Percentiles rank a stretch among this genome's conserved stretches.
Conservation (phyloP, 1,140 invertebrate species). For the Drosophila nigromelanica region DNA sequence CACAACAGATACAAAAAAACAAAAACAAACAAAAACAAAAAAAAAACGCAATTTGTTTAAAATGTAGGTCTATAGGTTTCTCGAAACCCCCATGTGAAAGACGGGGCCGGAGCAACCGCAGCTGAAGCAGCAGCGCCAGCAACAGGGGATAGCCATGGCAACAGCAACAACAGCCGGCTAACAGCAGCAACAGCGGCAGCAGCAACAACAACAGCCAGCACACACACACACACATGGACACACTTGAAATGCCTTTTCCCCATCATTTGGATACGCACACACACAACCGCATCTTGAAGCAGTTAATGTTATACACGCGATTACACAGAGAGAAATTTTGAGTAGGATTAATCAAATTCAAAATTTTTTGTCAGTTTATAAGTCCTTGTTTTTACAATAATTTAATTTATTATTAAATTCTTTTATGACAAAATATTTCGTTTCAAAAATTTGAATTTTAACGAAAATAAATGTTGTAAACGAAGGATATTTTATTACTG, state of each 20-base stretch:
- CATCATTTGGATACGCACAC: slow-evolving; percentile 58
- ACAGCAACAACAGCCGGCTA: slow-evolving; percentile 54
- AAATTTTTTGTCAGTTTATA: no score
- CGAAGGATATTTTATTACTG: no score
- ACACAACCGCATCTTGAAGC: slow-evolving; percentile 44
- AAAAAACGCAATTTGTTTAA: slow-evolving; percentile 80
- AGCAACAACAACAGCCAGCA: not conserved
- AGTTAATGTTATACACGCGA: slow-evolving; percentile 61
- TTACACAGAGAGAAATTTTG: slow-evolving; percentile 49
- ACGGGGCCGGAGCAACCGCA: slow-evolving; percentile 50
- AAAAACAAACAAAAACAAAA: slow-evolving; percentile 16
- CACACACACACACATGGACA: slow-evolving; percentile 8
- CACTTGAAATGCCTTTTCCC: slow-evolving; percentile 39
- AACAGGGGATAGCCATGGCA: slow-evolving; percentile 25
- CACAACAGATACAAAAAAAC: slow-evolving; percentile 23
- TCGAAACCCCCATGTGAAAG: slow-evolving; percentile 73
- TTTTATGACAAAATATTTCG: no score
- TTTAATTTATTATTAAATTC: no score
- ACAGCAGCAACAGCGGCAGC: slow-evolving; percentile 15
- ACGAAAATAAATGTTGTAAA: no score
- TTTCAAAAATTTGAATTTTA: no score
- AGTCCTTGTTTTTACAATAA: no score
- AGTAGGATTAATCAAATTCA: no score
- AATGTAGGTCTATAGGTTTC: slow-evolving; percentile 83
- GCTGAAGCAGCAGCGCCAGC: slow-evolving; percentile 7